Evolutionary conservation across 1,140 invertebrate genomes (phyloP), one percentile per base, ranked within the genome.

Genomic region (Drosophila ambigua): DNA sequence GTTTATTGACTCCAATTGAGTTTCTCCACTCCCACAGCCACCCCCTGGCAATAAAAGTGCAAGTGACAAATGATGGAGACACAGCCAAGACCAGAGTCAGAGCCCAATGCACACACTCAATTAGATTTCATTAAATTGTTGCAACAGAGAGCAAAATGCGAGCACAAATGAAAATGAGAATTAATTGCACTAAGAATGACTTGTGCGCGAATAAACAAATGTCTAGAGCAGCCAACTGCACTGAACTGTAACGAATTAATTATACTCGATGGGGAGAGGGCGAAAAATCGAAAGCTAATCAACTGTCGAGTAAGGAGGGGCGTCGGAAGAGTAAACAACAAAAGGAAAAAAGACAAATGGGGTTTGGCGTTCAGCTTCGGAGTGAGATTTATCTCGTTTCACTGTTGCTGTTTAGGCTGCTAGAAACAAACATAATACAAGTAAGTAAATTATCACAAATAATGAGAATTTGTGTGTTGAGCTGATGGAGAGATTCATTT

Each of bases 81-180:
- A 39, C 13, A 15, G 31, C 51, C 44, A 46, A 44, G 16, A 23
- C 11, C 23, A 39, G 13, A 43, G 44, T 62, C 53, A 72, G 50
- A 52, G 69, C 54, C 57, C 44, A 67, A 43, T 53, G 77, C 71
- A 60, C 43, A 67, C 63, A 69, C 48, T 50, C 67, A 84, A 77
- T 80, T 77, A 62, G 76, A 79, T 79, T 84, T 76, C 66, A 61
- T 78, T 68, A 44, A 85, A 73, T 84, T 66, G 63, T 73, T 71
- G 68, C 72, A 64, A 79, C 74, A 60, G 44, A 71, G 28, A 48
- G 45, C 31, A 41, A 69, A 68, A 57, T 69, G 57, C 65, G 51
- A 58, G 39, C n/a, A 53, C 24, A 41, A 45, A 51, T 20, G 65
- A 74, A 82, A 58, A 68, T 57, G 31, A 82, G 72, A 78, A 67